Evolutionary conservation across 2,888 invertebrate species (phyloP), one percentile per base, ranked within the genome.

Genomic region (Kuschelorhynchus macadamiae): DNA sequence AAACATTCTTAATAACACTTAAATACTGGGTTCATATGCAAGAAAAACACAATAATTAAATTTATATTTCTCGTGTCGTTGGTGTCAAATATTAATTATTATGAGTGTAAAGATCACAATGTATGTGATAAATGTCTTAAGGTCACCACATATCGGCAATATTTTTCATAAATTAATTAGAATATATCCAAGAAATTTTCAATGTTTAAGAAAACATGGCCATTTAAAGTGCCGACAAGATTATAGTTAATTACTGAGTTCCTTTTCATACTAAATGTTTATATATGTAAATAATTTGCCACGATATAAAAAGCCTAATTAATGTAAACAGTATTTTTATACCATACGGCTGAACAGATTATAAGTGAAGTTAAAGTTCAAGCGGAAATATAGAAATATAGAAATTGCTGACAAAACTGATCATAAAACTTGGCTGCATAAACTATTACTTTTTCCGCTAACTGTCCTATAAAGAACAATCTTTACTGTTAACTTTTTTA

Each of bases 81-180:
- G 76, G 75, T 78, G 79, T 77, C 77, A 78, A 77, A 76, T 77
- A 76, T 75, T 79, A 77, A 78, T 78, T 77, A 78, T 76, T 74
- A 77, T 73, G 77, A 71, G 76, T 76, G 71, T 75, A 77, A 77
- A 77, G 79, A 76, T 78, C 77, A 75, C 36, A 36, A 50, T 47
- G 33, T 42, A 32, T 50, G 33, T 18, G 71, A 71, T 73, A 71
- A 70, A 63, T 61, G 47, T 56, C 68, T 59, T 60, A 61, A 69
- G 73, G 75, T 74, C 70, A 21, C 2, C 3, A 8, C 0, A n/a
- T 55, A 42, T 55, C 41, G 25, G 30, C 20, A 9, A 11, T 55
- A 55, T 41, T 41, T 55, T 55, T 55, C 4, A 39, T 32, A 39
- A 20, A 53, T 39, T 39, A 39, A 41, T 55, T 42, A 42, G 42